phyloP scores from a whole-genome alignment of 2,113 vertebrate genomes.

The Thomomys bottae region DNA sequence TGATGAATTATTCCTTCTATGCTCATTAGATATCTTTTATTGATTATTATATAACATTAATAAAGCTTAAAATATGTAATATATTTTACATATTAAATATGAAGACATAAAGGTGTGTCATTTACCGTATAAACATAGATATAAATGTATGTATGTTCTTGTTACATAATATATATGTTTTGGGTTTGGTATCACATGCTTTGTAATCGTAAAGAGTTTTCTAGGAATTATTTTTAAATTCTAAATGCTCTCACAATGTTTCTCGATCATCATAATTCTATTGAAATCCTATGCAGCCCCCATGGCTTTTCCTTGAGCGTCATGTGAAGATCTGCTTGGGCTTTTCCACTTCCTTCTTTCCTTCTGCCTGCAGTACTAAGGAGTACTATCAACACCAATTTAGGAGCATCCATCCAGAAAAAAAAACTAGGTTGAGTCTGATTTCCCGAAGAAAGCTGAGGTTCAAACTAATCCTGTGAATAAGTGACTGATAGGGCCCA shows the following conservation, averaged over 20 bases:
- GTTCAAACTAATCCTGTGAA: neutral
- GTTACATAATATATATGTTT: no score
- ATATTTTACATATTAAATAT: no score
- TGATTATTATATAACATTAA: no score
- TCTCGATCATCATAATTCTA: neutral
- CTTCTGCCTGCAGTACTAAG: neutral
- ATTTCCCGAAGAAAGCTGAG: neutral
- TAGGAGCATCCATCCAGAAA: neutral
- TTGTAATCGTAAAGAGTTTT: no score
- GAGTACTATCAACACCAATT: neutral
- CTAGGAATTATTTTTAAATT: neutral
- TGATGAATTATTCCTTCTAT: no score
- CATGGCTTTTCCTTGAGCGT: neutral
- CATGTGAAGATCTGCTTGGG: neutral
- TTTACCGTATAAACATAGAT: no score
- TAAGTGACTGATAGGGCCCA: neutral
- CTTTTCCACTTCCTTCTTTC: neutral
- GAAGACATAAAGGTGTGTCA: no score
- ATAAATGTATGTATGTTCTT: no score
- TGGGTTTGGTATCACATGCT: no score
- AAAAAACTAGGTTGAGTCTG: neutral
- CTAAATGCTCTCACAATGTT: neutral
- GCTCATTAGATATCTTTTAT: no score
- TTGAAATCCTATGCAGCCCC: neutral
- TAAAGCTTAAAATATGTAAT: no score